Conservation (phyloP, 2,113 vertebrate species). For the Gymnarchus niloticus region DNA sequence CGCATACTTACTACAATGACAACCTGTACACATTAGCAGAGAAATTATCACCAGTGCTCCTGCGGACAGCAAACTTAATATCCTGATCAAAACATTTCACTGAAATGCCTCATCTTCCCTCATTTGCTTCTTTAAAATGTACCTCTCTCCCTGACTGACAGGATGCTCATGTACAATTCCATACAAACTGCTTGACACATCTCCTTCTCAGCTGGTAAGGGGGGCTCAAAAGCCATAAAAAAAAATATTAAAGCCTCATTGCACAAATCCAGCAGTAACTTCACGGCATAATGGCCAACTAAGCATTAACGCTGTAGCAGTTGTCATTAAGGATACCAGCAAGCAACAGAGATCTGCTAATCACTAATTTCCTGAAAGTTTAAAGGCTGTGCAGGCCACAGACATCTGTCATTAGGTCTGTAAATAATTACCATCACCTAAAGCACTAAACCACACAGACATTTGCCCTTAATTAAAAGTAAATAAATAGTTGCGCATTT, state of each 20-base stretch:
- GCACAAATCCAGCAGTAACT: not conserved
- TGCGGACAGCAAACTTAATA: not conserved
- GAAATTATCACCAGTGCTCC: constrained; percentile 2
- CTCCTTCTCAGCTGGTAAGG: not conserved
- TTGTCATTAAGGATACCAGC: not conserved
- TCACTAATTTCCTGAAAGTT: not conserved
- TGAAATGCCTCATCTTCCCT: not conserved
- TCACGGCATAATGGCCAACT: not conserved
- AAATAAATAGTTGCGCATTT: too few species aligned
- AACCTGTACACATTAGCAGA: not conserved
- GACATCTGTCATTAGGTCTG: too few species aligned
- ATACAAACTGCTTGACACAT: not conserved
- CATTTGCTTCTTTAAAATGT: not conserved
- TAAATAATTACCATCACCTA: too few species aligned
- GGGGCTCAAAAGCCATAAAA: not conserved
- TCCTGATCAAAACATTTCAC: constrained; percentile 9
- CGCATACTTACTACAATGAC: constrained; percentile 12
- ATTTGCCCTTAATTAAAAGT: too few species aligned
- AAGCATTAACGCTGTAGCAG: not conserved
- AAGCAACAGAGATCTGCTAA: not conserved
- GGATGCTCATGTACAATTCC: not conserved
- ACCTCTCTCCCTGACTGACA: not conserved
- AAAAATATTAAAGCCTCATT: not conserved
- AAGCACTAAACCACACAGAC: too few species aligned
- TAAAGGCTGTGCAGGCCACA: not conserved